phyloP scores from a whole-genome alignment of 2,888 invertebrate genomes.

The Clepsis dumicolana region DNA sequence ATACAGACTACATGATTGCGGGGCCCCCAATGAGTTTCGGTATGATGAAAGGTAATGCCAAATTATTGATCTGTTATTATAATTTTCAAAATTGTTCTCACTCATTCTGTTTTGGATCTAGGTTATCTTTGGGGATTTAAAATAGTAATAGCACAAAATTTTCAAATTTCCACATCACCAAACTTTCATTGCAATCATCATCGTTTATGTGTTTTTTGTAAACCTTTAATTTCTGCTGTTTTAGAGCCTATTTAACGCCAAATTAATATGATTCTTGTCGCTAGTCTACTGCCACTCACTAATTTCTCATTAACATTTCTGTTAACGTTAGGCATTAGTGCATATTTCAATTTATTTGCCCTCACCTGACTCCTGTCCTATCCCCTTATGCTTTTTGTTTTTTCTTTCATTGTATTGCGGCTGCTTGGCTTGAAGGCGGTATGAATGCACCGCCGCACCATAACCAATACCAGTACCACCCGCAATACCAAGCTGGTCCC shows the following conservation, averaged over 20 bases:
- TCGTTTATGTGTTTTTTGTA: slow-evolving; percentile 52
- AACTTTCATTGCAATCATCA: slow-evolving; percentile 56
- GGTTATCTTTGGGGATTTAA: slow-evolving; percentile 77
- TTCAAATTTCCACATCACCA: slow-evolving; percentile 70
- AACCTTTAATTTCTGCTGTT: slow-evolving; percentile 59
- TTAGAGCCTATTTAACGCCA: slow-evolving; percentile 73
- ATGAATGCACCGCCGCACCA: slow-evolving; percentile 86
- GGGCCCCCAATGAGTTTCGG: slow-evolving; percentile 94
- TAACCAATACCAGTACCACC: slow-evolving; percentile 85
- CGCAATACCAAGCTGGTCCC: slow-evolving; percentile 79
- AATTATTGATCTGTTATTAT: slow-evolving; percentile 67
- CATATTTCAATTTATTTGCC: slow-evolving; percentile 73
- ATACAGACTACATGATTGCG: slow-evolving; percentile 90
- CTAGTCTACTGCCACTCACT: slow-evolving; percentile 68
- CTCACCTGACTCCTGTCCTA: slow-evolving; percentile 69
- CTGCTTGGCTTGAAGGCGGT: slow-evolving; percentile 86
- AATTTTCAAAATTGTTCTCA: slow-evolving; percentile 76
- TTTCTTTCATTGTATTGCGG: slow-evolving; percentile 86
- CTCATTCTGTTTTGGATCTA: slow-evolving; percentile 74
- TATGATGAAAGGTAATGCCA: slow-evolving; percentile 93
- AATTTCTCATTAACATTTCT: slow-evolving; percentile 61
- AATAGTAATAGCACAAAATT: slow-evolving; percentile 71
- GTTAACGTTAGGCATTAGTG: slow-evolving; percentile 55
- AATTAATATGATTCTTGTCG: slow-evolving; percentile 48
- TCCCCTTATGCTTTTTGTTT: slow-evolving; percentile 83